Evolutionary conservation across 2,113 vertebrate genomes (phyloP).

Genomic region (Thermophis baileyi): DNA sequence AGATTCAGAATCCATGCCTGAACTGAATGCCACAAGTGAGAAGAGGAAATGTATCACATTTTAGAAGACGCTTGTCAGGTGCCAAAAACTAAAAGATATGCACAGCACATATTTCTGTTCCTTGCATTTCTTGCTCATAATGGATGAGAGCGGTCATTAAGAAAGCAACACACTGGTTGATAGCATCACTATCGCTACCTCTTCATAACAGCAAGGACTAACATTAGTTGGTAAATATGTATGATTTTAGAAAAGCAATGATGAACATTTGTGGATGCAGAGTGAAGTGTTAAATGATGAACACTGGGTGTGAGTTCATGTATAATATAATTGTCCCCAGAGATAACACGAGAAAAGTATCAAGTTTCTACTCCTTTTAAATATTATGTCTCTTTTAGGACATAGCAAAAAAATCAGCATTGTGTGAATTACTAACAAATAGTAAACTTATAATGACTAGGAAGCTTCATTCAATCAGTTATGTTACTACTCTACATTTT

Average conservation of each 20-base stretch:
- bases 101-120: constrained; percentile 38
- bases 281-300: constrained; percentile 19
- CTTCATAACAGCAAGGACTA: constrained; percentile 50
- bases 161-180: constrained; percentile 63
- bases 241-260: constrained; percentile 30
- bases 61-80: constrained; percentile 36
- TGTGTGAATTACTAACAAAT: constrained; percentile 47
- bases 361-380: constrained; percentile 19
- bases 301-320: not conserved
- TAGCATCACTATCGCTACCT: constrained; percentile 58
- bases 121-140: constrained; percentile 59
- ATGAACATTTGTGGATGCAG: constrained; percentile 27
- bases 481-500: not conserved
- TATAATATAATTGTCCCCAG: not conserved
- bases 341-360: not conserved
- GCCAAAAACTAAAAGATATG: constrained; percentile 55
- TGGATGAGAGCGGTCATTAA: constrained; percentile 66
- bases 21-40: not conserved
- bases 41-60: constrained; percentile 20
- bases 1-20: not conserved
- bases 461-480: constrained; percentile 20
- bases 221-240: constrained; percentile 44
- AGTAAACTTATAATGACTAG: constrained; percentile 43
- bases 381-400: constrained; percentile 19
- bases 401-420: constrained; percentile 53